phyloP scores from a whole-genome alignment of 2,113 vertebrate genomes.

The Triplophysa rosa region DNA sequence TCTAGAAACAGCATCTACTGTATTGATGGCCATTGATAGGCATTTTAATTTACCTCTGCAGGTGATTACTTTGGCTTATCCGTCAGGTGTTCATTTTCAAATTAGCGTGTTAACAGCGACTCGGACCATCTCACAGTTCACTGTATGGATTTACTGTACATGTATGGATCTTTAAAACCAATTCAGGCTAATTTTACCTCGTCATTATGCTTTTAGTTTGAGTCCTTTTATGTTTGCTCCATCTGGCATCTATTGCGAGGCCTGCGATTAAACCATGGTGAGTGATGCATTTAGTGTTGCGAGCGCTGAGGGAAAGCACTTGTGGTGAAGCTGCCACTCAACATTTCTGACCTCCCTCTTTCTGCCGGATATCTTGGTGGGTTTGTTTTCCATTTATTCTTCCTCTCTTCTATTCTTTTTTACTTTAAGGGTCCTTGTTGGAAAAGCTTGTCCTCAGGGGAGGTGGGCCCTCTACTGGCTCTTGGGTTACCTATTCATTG shows the following conservation, averaged over 20 bases:
- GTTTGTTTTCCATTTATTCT: neutral
- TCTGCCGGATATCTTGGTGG: neutral
- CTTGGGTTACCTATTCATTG: slow-evolving; percentile 17
- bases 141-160: slow-evolving; percentile 37
- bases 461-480: slow-evolving; percentile 27
- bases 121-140: neutral
- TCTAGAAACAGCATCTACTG: too few relatives aligned
- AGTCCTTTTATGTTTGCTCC: slow-evolving; percentile 61
- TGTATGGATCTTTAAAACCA: slow-evolving; percentile 67
- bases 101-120: neutral
- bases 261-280: neutral
- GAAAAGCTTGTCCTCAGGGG: slow-evolving; percentile 50
- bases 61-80: neutral
- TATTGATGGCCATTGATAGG: too few relatives aligned
- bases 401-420: slow-evolving; percentile 29
- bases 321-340: neutral
- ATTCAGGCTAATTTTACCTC: slow-evolving; percentile 59
- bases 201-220: slow-evolving; percentile 61
- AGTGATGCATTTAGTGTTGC: slow-evolving; percentile 2
- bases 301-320: neutral
- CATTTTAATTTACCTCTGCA: neutral
- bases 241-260: neutral
- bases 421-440: slow-evolving; percentile 13
- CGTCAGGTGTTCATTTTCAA: neutral
- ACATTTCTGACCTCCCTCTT: neutral